phyloP scores from a whole-genome alignment of 2,113 vertebrate genomes.

The Scolopax mira region DNA sequence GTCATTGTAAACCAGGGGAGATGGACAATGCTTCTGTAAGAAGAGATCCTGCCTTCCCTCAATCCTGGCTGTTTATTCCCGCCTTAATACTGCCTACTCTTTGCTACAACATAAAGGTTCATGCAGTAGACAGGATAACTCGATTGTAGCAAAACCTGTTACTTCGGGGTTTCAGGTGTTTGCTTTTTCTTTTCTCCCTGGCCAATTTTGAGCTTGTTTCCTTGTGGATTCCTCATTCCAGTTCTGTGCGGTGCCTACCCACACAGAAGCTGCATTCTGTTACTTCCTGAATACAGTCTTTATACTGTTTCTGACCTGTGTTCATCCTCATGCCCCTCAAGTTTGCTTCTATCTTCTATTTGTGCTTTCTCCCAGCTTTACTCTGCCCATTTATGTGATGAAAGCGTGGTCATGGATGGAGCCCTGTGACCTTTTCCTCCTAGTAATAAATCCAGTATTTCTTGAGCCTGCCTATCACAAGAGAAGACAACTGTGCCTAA shows the following conservation, averaged over 20 bases:
- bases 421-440: neutral
- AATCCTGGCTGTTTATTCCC: neutral
- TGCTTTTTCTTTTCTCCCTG: too few species aligned
- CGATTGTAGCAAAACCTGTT: neutral
- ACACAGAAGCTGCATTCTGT: neutral
- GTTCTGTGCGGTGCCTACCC: neutral
- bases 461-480: neutral
- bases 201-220: neutral
- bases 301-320: neutral
- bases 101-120: neutral
- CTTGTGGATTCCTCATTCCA: neutral
- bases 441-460: neutral
- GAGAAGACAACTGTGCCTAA: neutral
- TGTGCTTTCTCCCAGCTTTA: neutral
- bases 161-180: neutral
- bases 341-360: neutral
- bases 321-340: neutral
- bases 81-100: neutral
- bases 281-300: neutral
- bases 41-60: neutral
- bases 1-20: neutral
- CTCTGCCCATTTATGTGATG: neutral
- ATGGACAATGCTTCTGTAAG: neutral
- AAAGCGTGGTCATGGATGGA: neutral
- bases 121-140: neutral